A percentile compares a stretch with the other conserved stretches of the same genome.
Conservation (phyloP, 1,140 invertebrate species). For the Campoletis sonorensis region DNA sequence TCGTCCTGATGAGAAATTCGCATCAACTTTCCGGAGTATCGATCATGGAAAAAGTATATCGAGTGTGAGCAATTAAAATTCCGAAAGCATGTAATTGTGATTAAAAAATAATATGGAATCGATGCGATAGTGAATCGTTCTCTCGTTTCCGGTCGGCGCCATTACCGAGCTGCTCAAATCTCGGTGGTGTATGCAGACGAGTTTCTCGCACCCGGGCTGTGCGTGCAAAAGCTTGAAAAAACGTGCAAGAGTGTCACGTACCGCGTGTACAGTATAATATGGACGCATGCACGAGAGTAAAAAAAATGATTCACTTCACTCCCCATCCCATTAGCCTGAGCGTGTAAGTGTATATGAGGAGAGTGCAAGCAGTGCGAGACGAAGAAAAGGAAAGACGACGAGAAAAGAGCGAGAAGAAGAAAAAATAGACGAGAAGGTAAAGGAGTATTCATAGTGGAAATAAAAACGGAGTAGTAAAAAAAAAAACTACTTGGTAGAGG, state of each 20-base stretch:
- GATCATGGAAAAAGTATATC: too few relatives aligned
- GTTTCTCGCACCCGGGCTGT: not conserved
- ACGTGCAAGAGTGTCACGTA: constrained; percentile 45
- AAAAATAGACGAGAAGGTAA: constrained; percentile 4
- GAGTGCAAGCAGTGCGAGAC: not conserved
- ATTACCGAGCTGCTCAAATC: not conserved
- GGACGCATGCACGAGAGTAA: constrained; percentile 27
- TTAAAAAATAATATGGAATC: constrained; percentile 6
- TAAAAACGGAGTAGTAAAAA: not conserved
- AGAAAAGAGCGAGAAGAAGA: constrained; percentile 39
- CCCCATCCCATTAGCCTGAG: constrained; percentile 50
- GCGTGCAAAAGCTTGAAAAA: constrained; percentile 41
- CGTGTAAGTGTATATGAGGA: constrained; percentile 32
- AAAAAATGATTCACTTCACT: constrained; percentile 56
- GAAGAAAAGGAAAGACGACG: constrained; percentile 40
- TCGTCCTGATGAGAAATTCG: not conserved
- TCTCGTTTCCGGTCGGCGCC: constrained; percentile 22
- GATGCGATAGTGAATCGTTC: constrained; percentile 1
- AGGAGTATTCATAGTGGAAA: not conserved
- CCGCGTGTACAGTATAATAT: constrained; percentile 15
- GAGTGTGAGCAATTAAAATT: not conserved
- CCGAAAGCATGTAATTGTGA: not conserved
- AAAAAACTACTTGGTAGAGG: not conserved
- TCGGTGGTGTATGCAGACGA: constrained; percentile 17
- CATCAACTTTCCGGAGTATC: too few relatives aligned